Conservation (phyloP, 2,113 vertebrate species). For the Hyperoodon ampullatus region DNA sequence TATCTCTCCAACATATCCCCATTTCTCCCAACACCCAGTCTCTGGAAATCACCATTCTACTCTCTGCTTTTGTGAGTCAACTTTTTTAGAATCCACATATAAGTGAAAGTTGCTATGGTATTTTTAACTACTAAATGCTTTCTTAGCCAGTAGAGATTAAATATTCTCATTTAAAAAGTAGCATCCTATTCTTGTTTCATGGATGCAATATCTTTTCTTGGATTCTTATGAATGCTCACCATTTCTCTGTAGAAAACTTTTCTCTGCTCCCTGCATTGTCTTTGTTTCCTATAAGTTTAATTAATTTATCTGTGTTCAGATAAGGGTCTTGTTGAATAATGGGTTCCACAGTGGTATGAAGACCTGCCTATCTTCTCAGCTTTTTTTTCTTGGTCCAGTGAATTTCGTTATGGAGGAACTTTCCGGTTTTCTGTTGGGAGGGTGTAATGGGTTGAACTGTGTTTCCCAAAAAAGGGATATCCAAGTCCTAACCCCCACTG, state of each 20-base stretch:
- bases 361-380: neutral
- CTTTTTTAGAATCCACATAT: neutral
- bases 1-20: rapidly evolving
- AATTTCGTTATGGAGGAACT: neutral
- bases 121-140: neutral
- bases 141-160: neutral
- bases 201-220: neutral
- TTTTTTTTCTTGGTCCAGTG: neutral
- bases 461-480: neutral
- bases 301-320: neutral
- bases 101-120: neutral
- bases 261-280: neutral
- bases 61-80: neutral
- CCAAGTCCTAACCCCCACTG: neutral
- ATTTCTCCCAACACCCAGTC: rapidly evolving
- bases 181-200: neutral
- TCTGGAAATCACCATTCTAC: neutral
- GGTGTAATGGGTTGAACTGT: neutral
- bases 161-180: neutral
- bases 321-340: neutral
- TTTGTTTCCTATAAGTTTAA: neutral
- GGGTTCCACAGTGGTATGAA: neutral
- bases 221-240: neutral
- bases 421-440: neutral
- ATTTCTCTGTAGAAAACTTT: neutral